A percentile compares a stretch with the other conserved stretches of the same genome.
phyloP scores from a whole-genome alignment of 2,797 vertebrate species.

The Anguilla anguilla region DNA sequence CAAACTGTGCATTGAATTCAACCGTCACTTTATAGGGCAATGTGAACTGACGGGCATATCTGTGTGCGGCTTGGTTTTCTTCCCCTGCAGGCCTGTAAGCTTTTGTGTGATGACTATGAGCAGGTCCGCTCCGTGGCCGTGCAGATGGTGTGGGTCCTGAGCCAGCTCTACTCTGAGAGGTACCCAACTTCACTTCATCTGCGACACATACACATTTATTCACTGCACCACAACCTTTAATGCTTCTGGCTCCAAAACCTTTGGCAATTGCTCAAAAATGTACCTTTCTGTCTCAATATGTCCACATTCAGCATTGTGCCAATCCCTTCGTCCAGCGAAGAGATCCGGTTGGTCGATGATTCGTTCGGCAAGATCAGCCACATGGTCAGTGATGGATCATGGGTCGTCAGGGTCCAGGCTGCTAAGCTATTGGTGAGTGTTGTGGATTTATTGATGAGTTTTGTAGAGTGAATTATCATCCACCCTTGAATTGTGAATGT shows the following conservation, averaged over 20 bases:
- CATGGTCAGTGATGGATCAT: conserved; percentile 96
- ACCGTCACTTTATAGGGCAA: not conserved
- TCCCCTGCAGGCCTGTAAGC: conserved; percentile 84
- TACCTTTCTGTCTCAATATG: not conserved
- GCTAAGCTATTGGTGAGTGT: conserved; percentile 89
- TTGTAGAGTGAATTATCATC: not conserved
- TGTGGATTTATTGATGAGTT: conserved; percentile 7
- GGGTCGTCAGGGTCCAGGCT: conserved; percentile 95
- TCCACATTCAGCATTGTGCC: conserved; percentile 81
- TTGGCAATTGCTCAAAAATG: not conserved
- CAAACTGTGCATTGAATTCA: not conserved
- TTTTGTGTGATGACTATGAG: conserved; percentile 92
- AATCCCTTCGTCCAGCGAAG: conserved; percentile 95
- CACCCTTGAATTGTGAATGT: not conserved
- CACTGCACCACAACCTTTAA: not conserved
- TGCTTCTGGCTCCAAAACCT: not conserved
- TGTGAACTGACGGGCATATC: not conserved
- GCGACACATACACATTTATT: not conserved
- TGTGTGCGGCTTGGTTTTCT: not conserved
- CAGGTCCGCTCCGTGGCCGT: conserved; percentile 95
- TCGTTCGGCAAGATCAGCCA: conserved; percentile 97
- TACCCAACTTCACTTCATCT: conserved; percentile 50
- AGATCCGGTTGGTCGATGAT: conserved; percentile 94
- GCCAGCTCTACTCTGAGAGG: conserved; percentile 95
- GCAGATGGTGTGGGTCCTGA: conserved; percentile 94